Base-by-base conservation (phyloP, 2,113 vertebrate species). In the Corvus hawaiiensis region DNA sequence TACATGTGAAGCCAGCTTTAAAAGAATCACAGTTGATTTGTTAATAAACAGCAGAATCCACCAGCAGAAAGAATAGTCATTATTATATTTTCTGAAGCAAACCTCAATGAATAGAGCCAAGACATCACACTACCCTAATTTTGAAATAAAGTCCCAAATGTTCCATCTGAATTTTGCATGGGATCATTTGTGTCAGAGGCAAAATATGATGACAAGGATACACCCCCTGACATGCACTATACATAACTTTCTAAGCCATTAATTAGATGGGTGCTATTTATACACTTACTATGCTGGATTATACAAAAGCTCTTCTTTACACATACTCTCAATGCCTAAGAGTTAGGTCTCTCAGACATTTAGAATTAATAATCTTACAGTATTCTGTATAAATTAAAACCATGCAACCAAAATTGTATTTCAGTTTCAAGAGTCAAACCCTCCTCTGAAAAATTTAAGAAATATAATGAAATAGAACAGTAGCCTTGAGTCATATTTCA, bases 181-280 rank as follows among this genome's bases (percentile, higher is more conserved):
- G 21, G 19, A 77, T 72, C 46, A 63, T 62, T 73, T 80, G 41
- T 79, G 14, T 76, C 44, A 64, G 20, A 66, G 8, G 19, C 51
- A 95, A 89, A 96, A 56, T 44, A 71, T 23, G 21, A 86, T 13
- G 10, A 74, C 69, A 61, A 61, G 10, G 2, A 90, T n/a, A 48
- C 11, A 74, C 3, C 13, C 44, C 48, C 46, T 71, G 35, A 86
- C 73, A 51, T 3, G 48, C 56, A 58, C 82, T 24, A 83, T 13
- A 68, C 13, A 27, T 69, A 87, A 90, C 23, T 73, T 64, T 28
- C 68, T 95, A 89, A 95, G 35, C 94, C 63, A 54, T 58, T 95
- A 95, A 93, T 80, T 49, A 96, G 79, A 73, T 52, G 43, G 22
- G 24, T 3, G 11, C 82, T 96, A 94, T 96, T 97, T 96, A 95